Conservation (phyloP, 1,140 invertebrate species). For the Akabosia matsudoensis region DNA sequence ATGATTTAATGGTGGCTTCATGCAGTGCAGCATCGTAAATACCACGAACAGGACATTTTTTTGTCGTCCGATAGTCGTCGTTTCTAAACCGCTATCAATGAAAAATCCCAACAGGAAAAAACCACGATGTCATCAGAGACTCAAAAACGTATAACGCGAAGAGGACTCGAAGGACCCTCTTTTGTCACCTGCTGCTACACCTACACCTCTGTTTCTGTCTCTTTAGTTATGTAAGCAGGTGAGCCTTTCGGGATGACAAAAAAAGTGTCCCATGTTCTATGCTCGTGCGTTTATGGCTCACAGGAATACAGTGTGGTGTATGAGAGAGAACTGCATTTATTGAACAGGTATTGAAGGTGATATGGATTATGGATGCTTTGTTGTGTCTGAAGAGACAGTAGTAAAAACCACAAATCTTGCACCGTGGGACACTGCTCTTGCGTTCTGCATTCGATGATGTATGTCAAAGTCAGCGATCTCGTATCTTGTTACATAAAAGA, state of each 20-base stretch:
- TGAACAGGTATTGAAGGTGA: neutral
- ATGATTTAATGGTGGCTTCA: slow-evolving; percentile 19
- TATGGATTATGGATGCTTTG: too few species aligned
- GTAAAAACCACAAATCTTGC: slow-evolving; percentile 1
- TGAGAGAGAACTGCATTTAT: neutral
- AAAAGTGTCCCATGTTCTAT: neutral
- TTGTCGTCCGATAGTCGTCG: neutral
- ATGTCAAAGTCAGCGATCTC: neutral
- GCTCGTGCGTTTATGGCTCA: neutral
- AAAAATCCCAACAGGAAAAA: neutral
- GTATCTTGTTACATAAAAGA: neutral
- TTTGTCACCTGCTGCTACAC: slow-evolving; percentile 16
- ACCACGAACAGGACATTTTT: neutral
- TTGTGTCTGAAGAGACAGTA: neutral
- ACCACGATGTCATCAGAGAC: neutral
- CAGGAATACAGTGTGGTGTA: neutral
- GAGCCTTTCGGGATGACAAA: too few species aligned
- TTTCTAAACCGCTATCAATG: neutral
- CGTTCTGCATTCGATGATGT: neutral
- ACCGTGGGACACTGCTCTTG: slow-evolving; percentile 12
- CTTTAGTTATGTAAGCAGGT: neutral
- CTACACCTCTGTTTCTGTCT: neutral
- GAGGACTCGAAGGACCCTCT: neutral
- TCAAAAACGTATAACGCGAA: neutral
- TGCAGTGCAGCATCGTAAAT: slow-evolving; percentile 14